Base-by-base conservation (phyloP, 2,888 invertebrate genomes). In the Ormyrus thymus region DNA sequence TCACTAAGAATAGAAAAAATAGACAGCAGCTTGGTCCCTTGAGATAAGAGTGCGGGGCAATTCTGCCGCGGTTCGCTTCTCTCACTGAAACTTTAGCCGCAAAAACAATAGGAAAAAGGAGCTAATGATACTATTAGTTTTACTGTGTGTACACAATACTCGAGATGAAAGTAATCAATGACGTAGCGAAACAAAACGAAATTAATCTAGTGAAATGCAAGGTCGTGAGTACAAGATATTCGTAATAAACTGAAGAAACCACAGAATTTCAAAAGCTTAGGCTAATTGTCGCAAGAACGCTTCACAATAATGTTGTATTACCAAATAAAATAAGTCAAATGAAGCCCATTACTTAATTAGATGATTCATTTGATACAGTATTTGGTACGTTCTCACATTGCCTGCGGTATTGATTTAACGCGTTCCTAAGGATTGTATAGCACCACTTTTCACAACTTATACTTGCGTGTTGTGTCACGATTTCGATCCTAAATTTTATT, bases 401-500 rank as follows among this genome's bases (percentile, higher is more conserved):
- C 59, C 7, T 13, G 66, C 59, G 13, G 11, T 58, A 66, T 68
- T 75, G 59, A 75, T 68, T 59, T 53, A 59, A 75, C 43, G 6
- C 51, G 45, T 53, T 75, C 46, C 46, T 11, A 13, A 46, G 11
- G 13, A 50, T 56, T 65, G 9, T 74, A 58, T 56, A 58, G 29
- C 29, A 29, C 11, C 48, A 9, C 64, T 73, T 64, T 73, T 15
- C 56, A 46, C 56, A 64, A 62, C 53, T 64, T n/a, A 7, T 48
- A 43, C 13, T 55, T 62, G 72, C 72, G 62, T 61, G 72, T 53
- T 11, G 6, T 29, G 43, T 2, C 48, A 71, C 71, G 51, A 71
- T 70, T 70, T 15, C 10, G 13, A 55, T 62, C 62, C 55, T 13
- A 53, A 48, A 62, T 72, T 45, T 53, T 15, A 15, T 53, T 62